Percentiles rank a stretch among this genome's conserved stretches.
Conservation (phyloP, 1,140 invertebrate species). For the Physella acuta region DNA sequence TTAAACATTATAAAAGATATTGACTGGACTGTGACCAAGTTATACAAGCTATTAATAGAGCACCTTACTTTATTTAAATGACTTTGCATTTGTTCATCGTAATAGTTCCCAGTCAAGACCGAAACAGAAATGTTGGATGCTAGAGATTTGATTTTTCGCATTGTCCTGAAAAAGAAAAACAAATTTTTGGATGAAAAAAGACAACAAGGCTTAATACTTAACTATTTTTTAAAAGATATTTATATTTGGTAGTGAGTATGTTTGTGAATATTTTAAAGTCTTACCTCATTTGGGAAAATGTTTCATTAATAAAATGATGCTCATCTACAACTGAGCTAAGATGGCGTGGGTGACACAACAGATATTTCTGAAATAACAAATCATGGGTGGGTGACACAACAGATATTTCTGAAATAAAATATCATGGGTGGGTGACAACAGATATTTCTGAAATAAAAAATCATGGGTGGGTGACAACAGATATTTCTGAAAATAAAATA, state of each 20-base stretch:
- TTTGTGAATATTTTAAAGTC: neutral
- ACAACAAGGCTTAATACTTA: neutral
- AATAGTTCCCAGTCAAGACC: conserved; percentile 56
- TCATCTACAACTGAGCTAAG: conserved; percentile 58
- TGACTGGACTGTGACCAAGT: too few species aligned
- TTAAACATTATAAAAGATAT: too few species aligned
- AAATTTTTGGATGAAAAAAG: conserved; percentile 8
- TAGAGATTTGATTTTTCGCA: conserved; percentile 46
- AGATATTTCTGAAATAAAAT: too few species aligned
- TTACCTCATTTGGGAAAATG: conserved; percentile 58
- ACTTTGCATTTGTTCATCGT: conserved; percentile 57
- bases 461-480: conserved; percentile 55
- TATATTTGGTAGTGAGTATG: neutral
- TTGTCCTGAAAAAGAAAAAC: conserved; percentile 42
- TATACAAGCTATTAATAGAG: too few species aligned
- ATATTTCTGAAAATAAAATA: too few species aligned
- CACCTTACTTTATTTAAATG: conserved; percentile 53
- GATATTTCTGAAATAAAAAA: conserved; percentile 52
- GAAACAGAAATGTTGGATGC: conserved; percentile 53
- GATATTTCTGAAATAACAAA: conserved; percentile 52
- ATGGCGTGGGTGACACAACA: conserved; percentile 57
- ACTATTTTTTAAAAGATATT: neutral
- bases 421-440: too few species aligned
- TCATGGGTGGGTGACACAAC: conserved; percentile 55
- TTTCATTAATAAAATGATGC: conserved; percentile 57